Evolutionary conservation across 2,797 vertebrate species (phyloP).

Genomic region (Mormyrus proboscirostris): DNA sequence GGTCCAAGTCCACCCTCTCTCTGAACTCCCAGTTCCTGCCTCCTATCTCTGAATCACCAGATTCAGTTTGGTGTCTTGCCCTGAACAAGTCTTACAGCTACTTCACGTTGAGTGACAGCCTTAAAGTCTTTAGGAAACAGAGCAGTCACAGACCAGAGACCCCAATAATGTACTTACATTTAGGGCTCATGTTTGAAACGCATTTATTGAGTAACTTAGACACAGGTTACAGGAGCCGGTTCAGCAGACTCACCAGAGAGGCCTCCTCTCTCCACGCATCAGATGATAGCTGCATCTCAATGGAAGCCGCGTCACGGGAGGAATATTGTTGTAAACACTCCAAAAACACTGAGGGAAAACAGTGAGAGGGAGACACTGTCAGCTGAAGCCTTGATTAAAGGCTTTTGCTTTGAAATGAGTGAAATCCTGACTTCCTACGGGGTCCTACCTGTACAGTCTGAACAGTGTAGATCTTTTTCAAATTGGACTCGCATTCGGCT

Average conservation of each 20-base stretch:
- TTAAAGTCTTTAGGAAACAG: background rate
- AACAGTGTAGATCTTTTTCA: conserved; percentile 87
- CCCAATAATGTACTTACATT: background rate
- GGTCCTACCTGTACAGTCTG: conserved; percentile 77
- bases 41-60: background rate
- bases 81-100: background rate
- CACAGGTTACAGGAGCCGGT: background rate
- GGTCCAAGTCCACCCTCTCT: background rate
- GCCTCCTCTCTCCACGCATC: conserved; percentile 81
- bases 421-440: background rate
- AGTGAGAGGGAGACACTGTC: background rate
- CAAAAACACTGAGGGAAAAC: conserved; percentile 70
- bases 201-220: background rate
- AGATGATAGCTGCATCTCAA: conserved; percentile 82
- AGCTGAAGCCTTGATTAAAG: background rate
- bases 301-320: conserved; percentile 71
- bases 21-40: background rate
- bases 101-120: background rate
- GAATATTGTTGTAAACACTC: conserved; percentile 92
- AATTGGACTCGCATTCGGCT: conserved; percentile 78
- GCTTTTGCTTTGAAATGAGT: background rate
- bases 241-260: conserved; percentile 68
- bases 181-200: background rate
- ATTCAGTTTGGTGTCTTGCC: background rate
- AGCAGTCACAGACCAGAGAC: background rate